Evolutionary conservation across 1,140 invertebrate species (phyloP).

Genomic region (Trichonephila clavata): DNA sequence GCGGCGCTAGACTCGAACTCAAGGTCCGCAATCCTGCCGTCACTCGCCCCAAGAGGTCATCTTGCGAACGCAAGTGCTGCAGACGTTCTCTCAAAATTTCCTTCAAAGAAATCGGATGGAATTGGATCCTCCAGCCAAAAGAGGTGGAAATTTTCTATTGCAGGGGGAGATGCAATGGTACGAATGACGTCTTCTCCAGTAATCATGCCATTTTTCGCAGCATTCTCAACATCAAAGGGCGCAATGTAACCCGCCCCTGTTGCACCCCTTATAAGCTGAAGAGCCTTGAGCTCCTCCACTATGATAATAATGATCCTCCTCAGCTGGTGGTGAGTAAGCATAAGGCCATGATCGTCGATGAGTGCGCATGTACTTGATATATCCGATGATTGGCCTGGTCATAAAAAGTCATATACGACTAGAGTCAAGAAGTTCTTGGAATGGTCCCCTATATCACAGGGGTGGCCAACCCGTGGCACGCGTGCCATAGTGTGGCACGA

Average conservation of each 20-base stretch:
- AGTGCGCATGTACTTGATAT: slow-evolving; percentile 87
- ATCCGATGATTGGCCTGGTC: too few species aligned
- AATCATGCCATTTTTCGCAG: slow-evolving; percentile 88
- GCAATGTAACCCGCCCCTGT: slow-evolving; percentile 84
- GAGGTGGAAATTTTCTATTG: slow-evolving; percentile 88
- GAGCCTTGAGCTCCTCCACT: slow-evolving; percentile 86
- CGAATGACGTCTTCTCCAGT: slow-evolving; percentile 85
- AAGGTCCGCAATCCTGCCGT: not conserved
- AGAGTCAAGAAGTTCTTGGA: too few species aligned
- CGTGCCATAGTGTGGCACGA: too few species aligned
- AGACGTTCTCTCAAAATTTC: slow-evolving; percentile 85
- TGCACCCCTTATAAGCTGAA: slow-evolving; percentile 87
- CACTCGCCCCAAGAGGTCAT: not conserved
- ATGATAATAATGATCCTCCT: slow-evolving; percentile 84
- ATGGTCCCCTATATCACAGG: too few species aligned
- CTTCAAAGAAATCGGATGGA: slow-evolving; percentile 86
- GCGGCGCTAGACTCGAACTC: slow-evolving; percentile 21
- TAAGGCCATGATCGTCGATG: slow-evolving; percentile 87
- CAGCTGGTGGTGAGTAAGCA: slow-evolving; percentile 86
- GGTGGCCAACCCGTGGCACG: too few species aligned
- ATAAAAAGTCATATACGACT: too few species aligned
- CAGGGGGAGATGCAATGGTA: slow-evolving; percentile 86
- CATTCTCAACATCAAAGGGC: slow-evolving; percentile 85
- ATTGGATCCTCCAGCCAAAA: slow-evolving; percentile 87
- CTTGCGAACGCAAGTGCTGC: slow-evolving; percentile 82